Evolutionary conservation across 2,113 vertebrate genomes (phyloP).

Genomic region (Hemiscyllium ocellatum): DNA sequence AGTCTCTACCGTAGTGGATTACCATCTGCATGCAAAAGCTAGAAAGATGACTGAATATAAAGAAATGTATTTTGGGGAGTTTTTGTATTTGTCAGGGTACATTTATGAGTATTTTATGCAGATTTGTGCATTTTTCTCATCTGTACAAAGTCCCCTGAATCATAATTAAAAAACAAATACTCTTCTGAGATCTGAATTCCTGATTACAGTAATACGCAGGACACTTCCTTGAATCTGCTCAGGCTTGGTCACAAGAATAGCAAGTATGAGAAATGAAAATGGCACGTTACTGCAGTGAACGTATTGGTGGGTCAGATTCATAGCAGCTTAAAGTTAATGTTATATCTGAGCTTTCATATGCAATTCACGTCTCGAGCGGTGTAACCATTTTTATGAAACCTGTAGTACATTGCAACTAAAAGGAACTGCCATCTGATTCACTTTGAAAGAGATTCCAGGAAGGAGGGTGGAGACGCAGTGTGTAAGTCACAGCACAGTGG

Average conservation of each 20-base stretch:
- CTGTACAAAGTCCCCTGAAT: not conserved
- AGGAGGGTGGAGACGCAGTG: not conserved
- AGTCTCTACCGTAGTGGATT: not conserved
- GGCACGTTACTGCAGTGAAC: not conserved
- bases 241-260: not conserved
- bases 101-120: not conserved
- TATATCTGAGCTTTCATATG: not conserved
- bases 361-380: not conserved
- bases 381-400: not conserved
- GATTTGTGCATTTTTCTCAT: not conserved
- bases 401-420: too few species aligned
- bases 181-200: not conserved
- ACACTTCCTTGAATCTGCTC: not conserved
- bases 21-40: not conserved
- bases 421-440: not conserved
- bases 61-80: not conserved
- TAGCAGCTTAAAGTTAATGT: not conserved
- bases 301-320: not conserved
- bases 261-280: not conserved
- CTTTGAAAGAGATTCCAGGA: not conserved
- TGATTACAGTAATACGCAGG: not conserved
- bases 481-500: not conserved
- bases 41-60: not conserved
- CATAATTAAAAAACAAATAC: not conserved
- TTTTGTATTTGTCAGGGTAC: constrained; percentile 4